Evolutionary conservation across 37 sponge, comb jelly and placozoan genomes (phyloP), one percentile per base, ranked within the genome.

Genomic region (Agelas oroides): DNA sequence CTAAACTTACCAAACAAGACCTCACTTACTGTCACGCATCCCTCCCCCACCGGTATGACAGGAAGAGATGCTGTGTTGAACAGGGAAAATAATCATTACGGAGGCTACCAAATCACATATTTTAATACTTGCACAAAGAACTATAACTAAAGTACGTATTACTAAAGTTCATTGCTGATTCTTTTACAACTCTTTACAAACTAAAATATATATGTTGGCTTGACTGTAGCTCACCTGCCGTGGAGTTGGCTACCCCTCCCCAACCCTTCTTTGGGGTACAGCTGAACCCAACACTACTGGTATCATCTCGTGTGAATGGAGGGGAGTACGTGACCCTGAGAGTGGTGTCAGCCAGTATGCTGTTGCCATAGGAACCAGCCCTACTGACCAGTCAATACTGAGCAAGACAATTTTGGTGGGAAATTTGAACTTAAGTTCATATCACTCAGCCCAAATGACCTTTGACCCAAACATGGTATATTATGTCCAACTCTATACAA

Each of bases 311-410:
- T 92, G 93, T 58, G 0, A 33, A 2, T 92, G 93, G 96, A 37
- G 58, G 19, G 78, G 81, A 5, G 40, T 89, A 20, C 18, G 35
- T 25, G 96, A 95, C 33, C 65, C 71, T 36, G 79, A 95, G 46
- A 87, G 88, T 32, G 74, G 71, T 8, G 74, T 95, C 18, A 18
- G 24, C 62, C 38, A 57, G 30, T 87, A 80, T 73, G 55, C 75
- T 8, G 32, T 95, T 30, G 53, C 87, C 40, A 89, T 95, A 68
- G 90, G 92, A 37, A 76, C 75, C 25, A 65, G 65, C 30, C 76
- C 77, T 6, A 73, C 68, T 32, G 87, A 84, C 64, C 83, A 62
- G 52, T 85, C 84, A 5, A 41, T 79, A 20, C 59, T 86, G 41
- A 60, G 63, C 21, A 15, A 70, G 38, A 76, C 63, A 14, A 21